Base-by-base conservation (phyloP, 2,113 vertebrate species). In the Ceuthmochares aereus region DNA sequence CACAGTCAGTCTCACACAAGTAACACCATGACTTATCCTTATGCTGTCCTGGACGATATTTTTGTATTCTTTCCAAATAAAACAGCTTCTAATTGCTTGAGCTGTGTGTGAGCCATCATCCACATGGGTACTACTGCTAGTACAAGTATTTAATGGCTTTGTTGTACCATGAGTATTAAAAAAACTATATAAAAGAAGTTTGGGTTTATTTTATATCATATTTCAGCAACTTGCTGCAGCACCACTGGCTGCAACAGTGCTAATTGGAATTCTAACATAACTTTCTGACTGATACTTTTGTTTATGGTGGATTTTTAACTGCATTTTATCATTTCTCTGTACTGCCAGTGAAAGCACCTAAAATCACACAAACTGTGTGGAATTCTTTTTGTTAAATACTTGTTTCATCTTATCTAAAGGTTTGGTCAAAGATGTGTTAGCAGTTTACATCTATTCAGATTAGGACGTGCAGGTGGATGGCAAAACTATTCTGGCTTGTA, bases 51-150 rank as follows among this genome's bases (percentile, higher is more conserved):
- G 82, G 92, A 93, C 95, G 96, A 87, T 95, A 95, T 95, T 93
- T 91, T 89, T 52, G 64, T 56, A 18, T 80, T 91, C 75, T 83
- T 89, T 90, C 67, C 70, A 89, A 94, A 80, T 93, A 95, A 97
- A 97, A 93, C 92, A 89, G 89, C 75, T 89, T 96, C 92, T 97
- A 95, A 96, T 97, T 97, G 96, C 90, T 87, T 95, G 76, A 95
- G 90, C 90, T 91, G 54, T 19, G 2, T 84, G 60, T 81, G 91
- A 97, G 93, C 88, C 95, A 54, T 93, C 40, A 20, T 95, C 91
- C 95, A 62, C 47, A 22, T 20, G 84, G 95, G 70, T 88, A 52
- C 67, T 89, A 37, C 54, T 69, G 70, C 94, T 96, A 69, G 34
- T 78, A 49, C 59, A 77, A 77, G 51, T 91, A 64, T 96, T 94